Conservation (phyloP, 2,888 invertebrate genomes). For the Mellilla xanthometata region DNA sequence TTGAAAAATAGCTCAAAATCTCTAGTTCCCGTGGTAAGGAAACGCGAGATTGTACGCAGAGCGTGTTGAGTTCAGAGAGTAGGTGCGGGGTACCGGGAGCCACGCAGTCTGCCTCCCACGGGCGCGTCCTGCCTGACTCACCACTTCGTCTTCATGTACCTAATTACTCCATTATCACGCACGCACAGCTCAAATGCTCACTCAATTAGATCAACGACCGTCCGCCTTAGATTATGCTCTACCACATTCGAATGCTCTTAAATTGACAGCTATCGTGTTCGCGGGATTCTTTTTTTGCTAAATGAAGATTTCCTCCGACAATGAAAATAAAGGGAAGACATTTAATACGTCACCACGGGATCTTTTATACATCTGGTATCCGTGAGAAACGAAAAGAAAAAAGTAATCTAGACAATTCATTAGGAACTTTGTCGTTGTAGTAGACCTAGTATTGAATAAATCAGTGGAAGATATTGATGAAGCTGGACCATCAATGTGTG, state of each 20-base stretch:
- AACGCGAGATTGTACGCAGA: too few relatives aligned
- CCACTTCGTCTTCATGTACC: slow-evolving; percentile 75
- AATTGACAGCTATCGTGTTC: slow-evolving; percentile 53
- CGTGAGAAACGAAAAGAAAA: too few relatives aligned
- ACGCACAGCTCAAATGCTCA: slow-evolving; percentile 79
- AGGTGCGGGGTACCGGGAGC: slow-evolving; percentile 56
- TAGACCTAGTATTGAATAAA: too few relatives aligned
- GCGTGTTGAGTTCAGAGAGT: slow-evolving; percentile 15
- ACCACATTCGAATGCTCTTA: slow-evolving; percentile 50
- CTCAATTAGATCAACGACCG: slow-evolving; percentile 79
- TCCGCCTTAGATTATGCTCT: slow-evolving; percentile 65
- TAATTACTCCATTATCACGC: slow-evolving; percentile 80
- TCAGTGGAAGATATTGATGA: too few relatives aligned
- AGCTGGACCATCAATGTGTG: too few relatives aligned
- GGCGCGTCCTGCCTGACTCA: slow-evolving; percentile 75
- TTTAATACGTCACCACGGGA: background rate
- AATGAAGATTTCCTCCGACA: slow-evolving; percentile 3
- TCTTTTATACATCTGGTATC: too few relatives aligned
- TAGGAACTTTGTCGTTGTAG: too few relatives aligned
- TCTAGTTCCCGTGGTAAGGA: too few relatives aligned
- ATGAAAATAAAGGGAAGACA: slow-evolving; percentile 9
- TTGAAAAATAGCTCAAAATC: too few relatives aligned
- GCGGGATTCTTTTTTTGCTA: slow-evolving; percentile 26
- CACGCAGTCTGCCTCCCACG: slow-evolving; percentile 81
- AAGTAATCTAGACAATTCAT: too few relatives aligned